phyloP scores from a whole-genome alignment of 2,888 invertebrate genomes.

The Lypha dubia region DNA sequence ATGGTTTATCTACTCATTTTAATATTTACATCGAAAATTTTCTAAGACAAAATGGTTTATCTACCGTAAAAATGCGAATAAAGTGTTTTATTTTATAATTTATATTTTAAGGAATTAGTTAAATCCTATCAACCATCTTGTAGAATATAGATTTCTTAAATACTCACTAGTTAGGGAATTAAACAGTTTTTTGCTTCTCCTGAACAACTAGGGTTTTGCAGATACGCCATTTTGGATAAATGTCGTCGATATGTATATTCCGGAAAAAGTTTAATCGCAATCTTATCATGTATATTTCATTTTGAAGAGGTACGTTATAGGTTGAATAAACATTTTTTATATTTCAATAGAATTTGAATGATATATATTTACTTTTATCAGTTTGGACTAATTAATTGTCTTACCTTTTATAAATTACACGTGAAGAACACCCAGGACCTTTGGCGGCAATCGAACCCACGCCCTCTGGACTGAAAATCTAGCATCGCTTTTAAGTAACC shows the following conservation, averaged over 20 bases:
- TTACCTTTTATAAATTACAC: too few species aligned
- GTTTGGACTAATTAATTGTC: too few species aligned
- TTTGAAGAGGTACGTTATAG: too few species aligned
- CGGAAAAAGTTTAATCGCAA: too few species aligned
- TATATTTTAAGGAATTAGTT: constrained; percentile 1
- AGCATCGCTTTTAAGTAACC: too few species aligned
- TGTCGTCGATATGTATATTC: background rate
- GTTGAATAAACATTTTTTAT: too few species aligned
- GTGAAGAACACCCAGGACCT: too few species aligned
- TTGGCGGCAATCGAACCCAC: too few species aligned
- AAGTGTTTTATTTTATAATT: background rate
- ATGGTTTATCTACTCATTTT: background rate
- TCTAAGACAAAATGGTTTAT: background rate
- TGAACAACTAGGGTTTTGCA: background rate
- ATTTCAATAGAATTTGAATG: too few species aligned
- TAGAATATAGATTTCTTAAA: constrained; percentile 14
- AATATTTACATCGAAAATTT: background rate
- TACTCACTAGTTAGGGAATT: background rate
- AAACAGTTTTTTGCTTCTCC: background rate
- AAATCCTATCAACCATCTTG: background rate
- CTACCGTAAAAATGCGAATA: background rate
- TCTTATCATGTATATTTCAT: too few species aligned
- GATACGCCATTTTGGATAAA: background rate
- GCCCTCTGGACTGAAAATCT: too few species aligned
- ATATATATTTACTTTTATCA: too few species aligned